Conservation (phyloP, 1,140 invertebrate species). For the Apis dorsata region DNA sequence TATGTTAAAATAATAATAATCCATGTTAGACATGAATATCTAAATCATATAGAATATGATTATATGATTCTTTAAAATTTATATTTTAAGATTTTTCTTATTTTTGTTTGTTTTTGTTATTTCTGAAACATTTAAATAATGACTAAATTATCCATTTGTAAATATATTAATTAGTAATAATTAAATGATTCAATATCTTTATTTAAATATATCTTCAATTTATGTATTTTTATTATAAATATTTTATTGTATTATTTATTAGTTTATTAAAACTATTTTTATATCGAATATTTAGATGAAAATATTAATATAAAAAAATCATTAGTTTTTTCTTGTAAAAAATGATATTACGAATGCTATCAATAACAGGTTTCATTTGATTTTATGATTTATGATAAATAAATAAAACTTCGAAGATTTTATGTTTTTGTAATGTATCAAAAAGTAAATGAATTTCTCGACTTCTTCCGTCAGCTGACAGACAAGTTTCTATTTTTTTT, state of each 20-base stretch:
- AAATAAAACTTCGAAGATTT: background rate
- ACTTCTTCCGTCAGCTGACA: constrained; percentile 1
- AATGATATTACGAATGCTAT: background rate
- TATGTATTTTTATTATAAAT: background rate
- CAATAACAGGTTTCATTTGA: background rate
- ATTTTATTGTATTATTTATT: background rate
- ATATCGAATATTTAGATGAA: background rate
- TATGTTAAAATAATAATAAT: background rate
- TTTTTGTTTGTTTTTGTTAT: background rate
- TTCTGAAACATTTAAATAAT: background rate
- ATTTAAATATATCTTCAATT: background rate
- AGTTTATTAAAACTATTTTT: background rate
- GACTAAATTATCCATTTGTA: background rate
- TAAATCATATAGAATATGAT: background rate
- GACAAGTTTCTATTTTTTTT: constrained; percentile 17
- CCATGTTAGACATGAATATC: background rate
- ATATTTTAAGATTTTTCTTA: background rate
- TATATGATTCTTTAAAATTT: background rate
- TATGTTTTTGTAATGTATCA: background rate
- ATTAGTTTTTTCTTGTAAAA: background rate
- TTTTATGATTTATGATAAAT: background rate
- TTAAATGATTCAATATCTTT: background rate
- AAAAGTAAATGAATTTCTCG: constrained; percentile 6
- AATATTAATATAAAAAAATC: background rate
- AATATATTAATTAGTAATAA: background rate